Base-by-base conservation (phyloP, 2,888 invertebrate species). In the Stegana nigrithorax region DNA sequence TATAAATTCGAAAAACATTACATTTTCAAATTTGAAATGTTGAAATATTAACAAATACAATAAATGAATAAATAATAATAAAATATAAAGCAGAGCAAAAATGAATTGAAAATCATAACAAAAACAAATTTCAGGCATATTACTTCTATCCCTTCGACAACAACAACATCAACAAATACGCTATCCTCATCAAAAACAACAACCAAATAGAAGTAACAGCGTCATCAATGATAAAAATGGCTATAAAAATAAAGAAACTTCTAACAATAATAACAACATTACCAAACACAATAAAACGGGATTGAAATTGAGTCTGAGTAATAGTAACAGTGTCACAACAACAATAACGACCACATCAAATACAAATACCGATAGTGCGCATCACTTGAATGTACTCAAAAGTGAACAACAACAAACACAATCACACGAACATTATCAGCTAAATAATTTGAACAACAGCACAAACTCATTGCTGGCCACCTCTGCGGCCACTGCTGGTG, bases 81-180 rank as follows among this genome's bases (percentile, higher is more conserved):
- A 25, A 44, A 59, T 45, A 23, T 7, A 66, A 69, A 62, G 63
- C 50, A 59, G 67, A 66, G 55, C 62, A 23, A 57, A 63, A 66
- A 69, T 60, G 64, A 70, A 67, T 69, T 73, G 66, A 73, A 72
- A 69, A 72, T 65, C 67, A 60, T 72, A 75, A 75, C 82, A 80
- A 81, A 81, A 80, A 81, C 83, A 83, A 83, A 78, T 82, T 82
- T 82, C 82, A 82, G 82, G 80, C 81, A 67, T 60, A 26, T 27
- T 45, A 51, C 67, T 70, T 59, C 66, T 66, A 69, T 67, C 66
- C 57, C 67, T 62, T 62, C 67, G 58, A 64, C 62, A 60, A 42
- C 60, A 39, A 12, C 58, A 58, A 70, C 32, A 60, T 17, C 55
- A 65, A 2, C 21, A 26, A 29, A n/a, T 10, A 29, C 36, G 21